Percentiles rank a stretch among this genome's conserved stretches.
Evolutionary conservation across 2,113 vertebrate species (phyloP).

Genomic region (Eulemur macaco): DNA sequence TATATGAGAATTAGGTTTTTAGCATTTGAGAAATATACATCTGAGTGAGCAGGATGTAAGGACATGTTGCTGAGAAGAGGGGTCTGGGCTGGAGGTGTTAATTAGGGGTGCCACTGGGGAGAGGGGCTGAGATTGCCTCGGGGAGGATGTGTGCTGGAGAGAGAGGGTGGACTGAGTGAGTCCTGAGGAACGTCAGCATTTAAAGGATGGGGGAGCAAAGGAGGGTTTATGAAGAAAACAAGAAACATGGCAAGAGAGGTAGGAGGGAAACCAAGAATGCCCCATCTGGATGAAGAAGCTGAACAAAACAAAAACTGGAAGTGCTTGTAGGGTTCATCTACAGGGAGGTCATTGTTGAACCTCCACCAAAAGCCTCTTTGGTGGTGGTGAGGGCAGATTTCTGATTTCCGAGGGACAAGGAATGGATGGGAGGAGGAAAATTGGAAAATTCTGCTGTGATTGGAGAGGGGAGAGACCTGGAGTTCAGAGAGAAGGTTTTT

Average conservation of each 20-base stretch:
- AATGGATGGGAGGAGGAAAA: background rate
- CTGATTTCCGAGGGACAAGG: background rate
- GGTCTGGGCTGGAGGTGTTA: background rate
- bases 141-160: background rate
- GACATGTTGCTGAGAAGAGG: background rate
- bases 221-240: background rate
- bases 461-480: background rate
- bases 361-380: background rate
- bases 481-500: background rate
- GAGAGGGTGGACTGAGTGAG: background rate
- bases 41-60: background rate
- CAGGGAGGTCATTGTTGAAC: background rate
- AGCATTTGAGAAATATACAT: no score
- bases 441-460: background rate
- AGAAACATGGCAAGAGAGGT: background rate
- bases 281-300: rapidly evolving
- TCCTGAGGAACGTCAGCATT: background rate
- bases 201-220: background rate
- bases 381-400: background rate
- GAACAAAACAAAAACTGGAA: background rate
- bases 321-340: background rate
- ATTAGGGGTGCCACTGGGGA: background rate
- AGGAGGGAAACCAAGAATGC: background rate
- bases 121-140: background rate
- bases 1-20: background rate